Percentiles rank a stretch among this genome's conserved stretches.
phyloP scores from a whole-genome alignment of 2,113 vertebrate genomes.

The Orientallactaga bullata region DNA sequence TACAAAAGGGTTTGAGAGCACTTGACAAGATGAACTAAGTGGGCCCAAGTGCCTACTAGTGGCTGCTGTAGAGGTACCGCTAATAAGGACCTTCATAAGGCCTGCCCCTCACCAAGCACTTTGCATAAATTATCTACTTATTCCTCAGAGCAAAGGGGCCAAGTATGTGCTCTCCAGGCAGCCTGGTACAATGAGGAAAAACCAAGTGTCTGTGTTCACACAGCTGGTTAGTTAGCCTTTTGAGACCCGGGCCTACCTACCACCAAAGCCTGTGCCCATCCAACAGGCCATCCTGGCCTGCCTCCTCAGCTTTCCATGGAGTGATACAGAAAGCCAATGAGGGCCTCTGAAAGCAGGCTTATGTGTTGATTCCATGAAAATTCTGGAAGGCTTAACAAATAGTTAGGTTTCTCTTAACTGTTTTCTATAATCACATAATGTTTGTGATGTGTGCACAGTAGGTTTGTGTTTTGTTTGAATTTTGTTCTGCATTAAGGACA shows the following conservation, averaged over 20 bases:
- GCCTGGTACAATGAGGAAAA: background rate
- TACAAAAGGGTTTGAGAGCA: slow-evolving; percentile 17
- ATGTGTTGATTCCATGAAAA: background rate
- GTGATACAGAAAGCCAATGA: background rate
- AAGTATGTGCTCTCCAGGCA: background rate
- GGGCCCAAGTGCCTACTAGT: background rate
- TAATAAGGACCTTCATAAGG: background rate
- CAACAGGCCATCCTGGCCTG: background rate
- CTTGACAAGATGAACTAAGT: background rate
- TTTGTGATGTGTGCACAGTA: background rate
- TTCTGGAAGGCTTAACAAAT: background rate
- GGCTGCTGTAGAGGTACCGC: background rate
- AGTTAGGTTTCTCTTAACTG: slow-evolving; percentile 5
- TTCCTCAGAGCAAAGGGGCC: slow-evolving; percentile 13
- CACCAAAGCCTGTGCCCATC: background rate
- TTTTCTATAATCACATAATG: slow-evolving; percentile 1
- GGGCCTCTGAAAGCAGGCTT: background rate
- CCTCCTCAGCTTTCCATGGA: background rate
- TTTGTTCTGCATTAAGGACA: slow-evolving; percentile 2
- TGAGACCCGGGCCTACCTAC: background rate
- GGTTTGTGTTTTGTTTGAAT: slow-evolving; percentile 16
- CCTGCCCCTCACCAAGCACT: slow-evolving; percentile 1
- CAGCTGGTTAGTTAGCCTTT: no score
- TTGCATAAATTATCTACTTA: background rate
- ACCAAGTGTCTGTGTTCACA: background rate